Conservation (phyloP, 2,888 invertebrate species). For the Caenorhabditis becei region DNA sequence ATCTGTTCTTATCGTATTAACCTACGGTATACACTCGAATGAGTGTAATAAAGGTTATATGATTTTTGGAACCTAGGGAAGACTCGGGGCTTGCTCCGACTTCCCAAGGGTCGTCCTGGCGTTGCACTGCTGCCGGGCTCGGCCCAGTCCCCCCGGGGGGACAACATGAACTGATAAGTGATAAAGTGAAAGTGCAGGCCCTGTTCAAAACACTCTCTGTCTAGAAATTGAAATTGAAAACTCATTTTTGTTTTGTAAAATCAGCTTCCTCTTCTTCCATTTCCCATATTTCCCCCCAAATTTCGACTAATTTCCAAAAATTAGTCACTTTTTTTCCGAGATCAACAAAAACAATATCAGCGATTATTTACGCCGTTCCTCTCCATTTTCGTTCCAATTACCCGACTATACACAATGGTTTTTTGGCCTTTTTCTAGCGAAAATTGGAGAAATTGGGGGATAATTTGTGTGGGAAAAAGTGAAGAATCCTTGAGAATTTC, state of each 20-base stretch:
- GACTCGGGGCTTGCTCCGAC: constrained; percentile 62
- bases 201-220: too few species aligned
- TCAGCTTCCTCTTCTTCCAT: too few species aligned
- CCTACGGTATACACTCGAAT: constrained; percentile 64
- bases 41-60: constrained; percentile 64
- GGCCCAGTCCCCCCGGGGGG: constrained; percentile 53
- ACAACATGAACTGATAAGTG: too few species aligned
- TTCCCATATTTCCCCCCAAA: too few species aligned
- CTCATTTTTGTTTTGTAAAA: too few species aligned
- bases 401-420: neutral
- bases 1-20: constrained; percentile 68
- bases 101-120: constrained; percentile 59
- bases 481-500: too few species aligned
- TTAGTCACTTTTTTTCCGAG: too few species aligned
- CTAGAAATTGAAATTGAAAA: too few species aligned
- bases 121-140: constrained; percentile 62
- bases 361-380: too few species aligned
- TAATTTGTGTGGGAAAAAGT: neutral
- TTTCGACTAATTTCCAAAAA: too few species aligned
- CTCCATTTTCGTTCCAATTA: neutral
- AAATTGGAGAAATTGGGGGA: neutral
- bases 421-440: neutral
- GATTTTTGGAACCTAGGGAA: constrained; percentile 58
- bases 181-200: too few species aligned
- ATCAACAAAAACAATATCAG: too few species aligned